Conservation (phyloP, 2,888 invertebrate species). For the Polydrusus cervinus region DNA sequence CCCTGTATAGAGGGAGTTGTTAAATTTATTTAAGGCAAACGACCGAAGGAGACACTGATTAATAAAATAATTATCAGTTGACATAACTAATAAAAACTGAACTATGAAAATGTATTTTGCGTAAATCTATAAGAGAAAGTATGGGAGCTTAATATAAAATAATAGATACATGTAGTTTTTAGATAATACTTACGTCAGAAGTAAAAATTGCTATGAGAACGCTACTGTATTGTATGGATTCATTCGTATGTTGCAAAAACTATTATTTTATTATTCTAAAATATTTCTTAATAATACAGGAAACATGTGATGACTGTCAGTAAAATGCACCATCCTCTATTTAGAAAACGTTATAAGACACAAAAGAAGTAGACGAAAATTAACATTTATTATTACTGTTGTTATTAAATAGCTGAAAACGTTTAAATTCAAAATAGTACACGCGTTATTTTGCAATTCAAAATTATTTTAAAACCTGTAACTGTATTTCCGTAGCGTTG, state of each 20-base stretch:
- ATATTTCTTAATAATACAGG: not conserved
- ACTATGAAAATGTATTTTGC: not conserved
- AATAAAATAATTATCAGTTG: no score
- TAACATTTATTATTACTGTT: not conserved
- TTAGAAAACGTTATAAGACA: not conserved
- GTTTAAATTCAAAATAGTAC: not conserved
- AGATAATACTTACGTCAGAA: slow-evolving; percentile 28
- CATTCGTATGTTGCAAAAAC: slow-evolving; percentile 4
- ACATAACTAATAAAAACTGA: not conserved
- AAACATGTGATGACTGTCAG: not conserved
- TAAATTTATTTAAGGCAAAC: no score
- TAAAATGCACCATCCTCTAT: slow-evolving; percentile 2
- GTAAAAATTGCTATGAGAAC: slow-evolving; percentile 17
- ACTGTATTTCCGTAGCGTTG: not conserved
- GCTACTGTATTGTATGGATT: slow-evolving; percentile 15
- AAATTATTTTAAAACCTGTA: not conserved
- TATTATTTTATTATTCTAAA: slow-evolving; percentile 2
- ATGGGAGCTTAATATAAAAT: slow-evolving; percentile 10
- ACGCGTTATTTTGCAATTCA: not conserved
- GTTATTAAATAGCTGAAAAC: not conserved
- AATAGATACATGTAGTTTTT: not conserved
- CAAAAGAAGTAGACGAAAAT: not conserved
- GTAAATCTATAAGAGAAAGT: slow-evolving; percentile 16
- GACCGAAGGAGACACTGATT: no score
- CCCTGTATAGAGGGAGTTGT: no score